Evolutionary conservation across 2,113 vertebrate genomes (phyloP).

Genomic region (Nicator chloris): DNA sequence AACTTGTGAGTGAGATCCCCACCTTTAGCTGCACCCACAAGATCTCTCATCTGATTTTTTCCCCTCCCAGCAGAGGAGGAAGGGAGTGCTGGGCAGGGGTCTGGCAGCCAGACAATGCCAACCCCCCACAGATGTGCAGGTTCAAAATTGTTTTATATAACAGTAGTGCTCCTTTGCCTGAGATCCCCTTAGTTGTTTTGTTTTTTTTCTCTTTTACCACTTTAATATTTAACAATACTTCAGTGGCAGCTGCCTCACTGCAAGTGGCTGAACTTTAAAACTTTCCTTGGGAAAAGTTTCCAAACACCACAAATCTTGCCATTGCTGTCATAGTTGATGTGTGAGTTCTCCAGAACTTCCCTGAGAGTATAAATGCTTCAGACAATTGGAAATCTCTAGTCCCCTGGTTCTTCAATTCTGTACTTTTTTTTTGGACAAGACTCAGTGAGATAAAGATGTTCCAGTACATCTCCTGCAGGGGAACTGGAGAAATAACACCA

Average conservation of each 20-base stretch:
- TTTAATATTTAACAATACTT: neutral
- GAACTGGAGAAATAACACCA: neutral
- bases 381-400: neutral
- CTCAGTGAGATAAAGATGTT: conserved; percentile 22
- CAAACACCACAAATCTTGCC: neutral
- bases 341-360: neutral
- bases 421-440: neutral
- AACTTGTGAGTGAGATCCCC: neutral
- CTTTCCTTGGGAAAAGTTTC: neutral
- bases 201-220: neutral
- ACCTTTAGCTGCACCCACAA: neutral
- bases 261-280: neutral
- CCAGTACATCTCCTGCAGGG: neutral
- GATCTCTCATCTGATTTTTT: neutral
- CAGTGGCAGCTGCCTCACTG: neutral
- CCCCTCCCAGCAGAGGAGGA: neutral
- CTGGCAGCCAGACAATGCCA: neutral
- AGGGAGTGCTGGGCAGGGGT: neutral
- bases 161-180: neutral
- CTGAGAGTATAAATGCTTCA: neutral
- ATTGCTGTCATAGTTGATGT: neutral
- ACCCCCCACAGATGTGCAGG: neutral
- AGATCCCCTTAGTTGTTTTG: neutral
- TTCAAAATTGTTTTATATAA: neutral
- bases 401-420: neutral